These are phyloP conservation scores for Hirundo rustica DNA, from an alignment of 2,797 vertebrate genomes.

Conservation along the genomic window DNA sequence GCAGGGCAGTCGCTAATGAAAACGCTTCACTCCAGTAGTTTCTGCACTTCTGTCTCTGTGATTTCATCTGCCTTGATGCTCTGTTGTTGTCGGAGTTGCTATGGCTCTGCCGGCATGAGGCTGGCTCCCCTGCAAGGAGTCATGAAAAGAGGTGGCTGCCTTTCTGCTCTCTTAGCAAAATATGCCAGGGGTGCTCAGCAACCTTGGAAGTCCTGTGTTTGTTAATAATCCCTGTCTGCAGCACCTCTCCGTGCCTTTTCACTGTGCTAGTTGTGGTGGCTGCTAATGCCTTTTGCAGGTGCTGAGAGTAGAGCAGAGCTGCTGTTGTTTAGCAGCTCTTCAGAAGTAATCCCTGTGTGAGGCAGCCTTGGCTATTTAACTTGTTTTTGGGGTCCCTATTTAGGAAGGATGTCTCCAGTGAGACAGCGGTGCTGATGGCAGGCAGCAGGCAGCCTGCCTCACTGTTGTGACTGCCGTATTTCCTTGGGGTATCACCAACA, in stretches of 20 bases:
- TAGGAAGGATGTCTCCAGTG: not conserved
- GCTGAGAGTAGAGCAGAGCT: not conserved
- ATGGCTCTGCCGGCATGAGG: not conserved
- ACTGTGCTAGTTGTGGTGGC: not conserved
- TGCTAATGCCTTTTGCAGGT: not conserved
- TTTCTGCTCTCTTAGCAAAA: slow-evolving; percentile 7
- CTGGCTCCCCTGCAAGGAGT: not conserved
- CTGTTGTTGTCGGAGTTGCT: not conserved
- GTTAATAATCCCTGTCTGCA: not conserved
- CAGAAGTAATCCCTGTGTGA: not conserved
- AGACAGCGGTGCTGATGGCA: not conserved
- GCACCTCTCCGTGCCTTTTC: not conserved
- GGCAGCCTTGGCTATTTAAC: not conserved
- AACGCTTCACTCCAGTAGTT: not conserved
- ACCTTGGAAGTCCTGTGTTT: not conserved
- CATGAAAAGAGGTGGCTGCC: not conserved
- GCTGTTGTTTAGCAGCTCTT: not conserved
- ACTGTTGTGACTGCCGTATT: not conserved
- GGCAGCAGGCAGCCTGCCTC: not conserved
- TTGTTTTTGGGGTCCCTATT: not conserved
- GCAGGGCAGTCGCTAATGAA: not conserved
- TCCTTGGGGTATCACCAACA: not conserved
- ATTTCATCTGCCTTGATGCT: not conserved
- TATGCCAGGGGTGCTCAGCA: not conserved
- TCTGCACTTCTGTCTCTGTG: not conserved